These are phyloP conservation scores for Stomatorhinus ivindoensis DNA, from an alignment of 2,113 vertebrate species.

Conservation along the genomic window DNA sequence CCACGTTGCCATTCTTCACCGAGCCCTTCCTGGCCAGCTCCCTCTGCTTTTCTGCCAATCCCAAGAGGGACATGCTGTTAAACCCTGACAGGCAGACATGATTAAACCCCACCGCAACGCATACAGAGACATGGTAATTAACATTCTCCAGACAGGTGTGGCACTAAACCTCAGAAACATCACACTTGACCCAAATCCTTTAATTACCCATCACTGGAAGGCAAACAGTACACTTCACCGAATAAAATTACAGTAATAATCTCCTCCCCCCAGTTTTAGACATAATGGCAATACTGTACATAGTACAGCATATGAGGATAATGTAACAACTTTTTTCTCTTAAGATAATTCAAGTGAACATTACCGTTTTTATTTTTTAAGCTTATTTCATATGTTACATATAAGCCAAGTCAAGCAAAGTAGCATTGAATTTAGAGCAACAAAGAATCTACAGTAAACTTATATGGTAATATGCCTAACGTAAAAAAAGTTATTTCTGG, in stretches of 20 bases:
- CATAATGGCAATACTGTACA: background rate
- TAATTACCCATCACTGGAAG: background rate
- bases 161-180: background rate
- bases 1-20: conserved; percentile 82
- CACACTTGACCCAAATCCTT: background rate
- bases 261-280: background rate
- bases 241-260: background rate
- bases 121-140: background rate
- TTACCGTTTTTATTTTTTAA: no score
- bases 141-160: background rate
- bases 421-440: no score
- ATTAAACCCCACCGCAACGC: background rate
- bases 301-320: background rate
- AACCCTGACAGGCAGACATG: background rate
- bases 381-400: background rate
- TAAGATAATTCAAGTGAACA: background rate
- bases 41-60: conserved; percentile 83
- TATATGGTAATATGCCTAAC: no score
- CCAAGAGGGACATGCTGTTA: conserved; percentile 26
- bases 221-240: background rate
- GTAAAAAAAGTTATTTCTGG: no score
- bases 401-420: background rate
- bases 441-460: no score
- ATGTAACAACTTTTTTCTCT: no score
- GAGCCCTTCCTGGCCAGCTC: conserved; percentile 91